These are phyloP conservation scores for Thera obeliscata DNA, from an alignment of 2,888 invertebrate genomes.

Conservation along the genomic window DNA sequence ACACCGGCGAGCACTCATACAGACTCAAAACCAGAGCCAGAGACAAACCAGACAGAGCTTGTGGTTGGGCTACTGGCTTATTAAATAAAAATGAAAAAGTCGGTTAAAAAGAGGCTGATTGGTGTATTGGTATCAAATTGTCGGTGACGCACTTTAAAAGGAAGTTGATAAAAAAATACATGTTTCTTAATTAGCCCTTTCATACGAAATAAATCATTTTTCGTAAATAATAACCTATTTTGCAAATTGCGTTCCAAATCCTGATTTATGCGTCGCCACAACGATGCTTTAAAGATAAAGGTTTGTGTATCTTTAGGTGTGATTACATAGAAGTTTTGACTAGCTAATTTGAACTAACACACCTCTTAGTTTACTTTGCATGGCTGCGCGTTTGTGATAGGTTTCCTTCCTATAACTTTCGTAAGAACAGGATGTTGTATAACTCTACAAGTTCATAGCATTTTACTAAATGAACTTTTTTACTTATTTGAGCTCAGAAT, in stretches of 20 bases:
- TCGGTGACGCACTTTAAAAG: neutral
- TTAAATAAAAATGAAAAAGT: too few species aligned
- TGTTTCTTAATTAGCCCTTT: conserved; percentile 18
- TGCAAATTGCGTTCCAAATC: conserved; percentile 10
- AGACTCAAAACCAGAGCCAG: too few species aligned
- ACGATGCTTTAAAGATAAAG: conserved; percentile 6
- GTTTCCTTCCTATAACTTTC: conserved; percentile 1
- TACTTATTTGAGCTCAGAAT: too few species aligned
- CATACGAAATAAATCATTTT: conserved; percentile 12
- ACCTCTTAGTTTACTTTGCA: conserved; percentile 26
- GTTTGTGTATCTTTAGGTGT: conserved; percentile 8
- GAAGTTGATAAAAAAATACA: conserved; percentile 10
- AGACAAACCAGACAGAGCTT: too few species aligned
- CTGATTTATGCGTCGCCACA: conserved; percentile 37
- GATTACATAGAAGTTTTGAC: neutral
- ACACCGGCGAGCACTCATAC: too few species aligned
- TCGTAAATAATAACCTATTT: conserved; percentile 12
- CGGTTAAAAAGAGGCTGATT: too few species aligned
- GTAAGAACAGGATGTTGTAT: neutral
- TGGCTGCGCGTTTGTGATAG: conserved; percentile 15
- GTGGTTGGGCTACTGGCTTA: too few species aligned
- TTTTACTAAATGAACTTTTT: too few species aligned
- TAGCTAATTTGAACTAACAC: conserved; percentile 20
- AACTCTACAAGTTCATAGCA: neutral
- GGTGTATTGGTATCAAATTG: neutral